phyloP scores from a whole-genome alignment of 2,797 vertebrate species.

The Semaprochilodus insignis region DNA sequence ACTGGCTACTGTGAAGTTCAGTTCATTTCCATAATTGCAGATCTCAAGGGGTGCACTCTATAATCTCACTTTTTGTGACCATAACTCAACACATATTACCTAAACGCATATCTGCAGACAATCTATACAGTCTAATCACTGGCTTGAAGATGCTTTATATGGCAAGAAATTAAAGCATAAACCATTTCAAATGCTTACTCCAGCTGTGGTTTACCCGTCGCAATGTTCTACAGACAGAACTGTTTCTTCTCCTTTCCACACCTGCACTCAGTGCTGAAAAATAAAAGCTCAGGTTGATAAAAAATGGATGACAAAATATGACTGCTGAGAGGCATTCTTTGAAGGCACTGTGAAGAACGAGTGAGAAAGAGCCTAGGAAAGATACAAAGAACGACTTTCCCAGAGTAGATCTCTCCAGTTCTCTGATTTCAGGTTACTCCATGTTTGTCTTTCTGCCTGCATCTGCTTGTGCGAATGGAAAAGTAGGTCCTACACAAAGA shows the following conservation, averaged over 20 bases:
- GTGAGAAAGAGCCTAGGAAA: background rate
- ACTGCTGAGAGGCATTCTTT: slow-evolving; percentile 37
- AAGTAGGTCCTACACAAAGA: slow-evolving; percentile 19
- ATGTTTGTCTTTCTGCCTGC: background rate
- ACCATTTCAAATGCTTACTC: background rate
- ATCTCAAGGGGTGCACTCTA: background rate
- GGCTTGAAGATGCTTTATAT: background rate
- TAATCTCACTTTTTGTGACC: background rate
- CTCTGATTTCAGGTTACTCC: slow-evolving; percentile 21
- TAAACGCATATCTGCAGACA: background rate
- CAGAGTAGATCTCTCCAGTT: background rate
- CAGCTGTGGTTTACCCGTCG: background rate
- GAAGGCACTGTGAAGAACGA: slow-evolving; percentile 13
- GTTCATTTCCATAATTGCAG: background rate
- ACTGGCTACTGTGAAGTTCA: background rate
- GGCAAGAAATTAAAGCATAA: background rate
- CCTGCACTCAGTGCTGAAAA: slow-evolving; percentile 23
- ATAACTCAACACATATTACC: background rate
- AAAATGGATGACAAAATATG: slow-evolving; percentile 51
- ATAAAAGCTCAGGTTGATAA: slow-evolving; percentile 31
- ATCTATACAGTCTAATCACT: background rate
- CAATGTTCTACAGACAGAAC: background rate
- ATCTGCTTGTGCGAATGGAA: slow-evolving; percentile 5
- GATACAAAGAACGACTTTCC: slow-evolving; percentile 1
- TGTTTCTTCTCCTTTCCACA: background rate